These are phyloP conservation scores for Chironomus tentans DNA, from an alignment of 2,888 invertebrate species.

Conservation along the genomic window DNA sequence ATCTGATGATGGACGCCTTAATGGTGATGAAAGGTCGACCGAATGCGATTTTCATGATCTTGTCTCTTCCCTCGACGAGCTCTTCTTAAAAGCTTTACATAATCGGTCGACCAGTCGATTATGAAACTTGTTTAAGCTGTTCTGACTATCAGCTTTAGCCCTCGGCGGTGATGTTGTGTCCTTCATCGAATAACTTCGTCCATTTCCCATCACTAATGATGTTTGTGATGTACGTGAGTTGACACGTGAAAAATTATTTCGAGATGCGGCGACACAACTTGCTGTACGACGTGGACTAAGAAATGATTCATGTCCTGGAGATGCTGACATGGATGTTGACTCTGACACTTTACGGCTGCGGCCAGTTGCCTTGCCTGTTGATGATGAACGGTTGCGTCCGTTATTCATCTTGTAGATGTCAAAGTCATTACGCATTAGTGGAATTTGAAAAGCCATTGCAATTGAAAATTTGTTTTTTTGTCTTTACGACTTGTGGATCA, in stretches of 20 bases:
- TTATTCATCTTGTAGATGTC: conserved; percentile 79
- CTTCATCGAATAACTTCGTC: conserved; percentile 45
- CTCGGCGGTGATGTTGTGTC: conserved; percentile 47
- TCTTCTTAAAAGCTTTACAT: conserved; percentile 49
- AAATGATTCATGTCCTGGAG: conserved; percentile 49
- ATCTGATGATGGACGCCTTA: conserved; percentile 3
- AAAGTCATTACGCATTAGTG: conserved; percentile 87
- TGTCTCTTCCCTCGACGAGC: background rate
- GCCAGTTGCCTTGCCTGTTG: conserved; percentile 30
- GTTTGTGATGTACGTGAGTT: conserved; percentile 53
- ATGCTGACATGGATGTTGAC: conserved; percentile 59
- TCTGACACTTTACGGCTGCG: conserved; percentile 68
- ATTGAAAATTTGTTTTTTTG: background rate
- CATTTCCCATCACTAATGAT: conserved; percentile 52
- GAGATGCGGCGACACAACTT: conserved; percentile 47
- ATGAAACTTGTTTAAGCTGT: conserved; percentile 63
- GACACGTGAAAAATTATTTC: conserved; percentile 49
- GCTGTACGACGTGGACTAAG: conserved; percentile 46
- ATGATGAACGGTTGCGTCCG: background rate
- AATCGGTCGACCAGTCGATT: conserved; percentile 61
- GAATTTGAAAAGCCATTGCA: conserved; percentile 89
- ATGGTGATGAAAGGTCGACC: conserved; percentile 16
- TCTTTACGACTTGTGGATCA: background rate
- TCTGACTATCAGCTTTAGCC: conserved; percentile 50
- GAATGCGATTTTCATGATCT: conserved; percentile 23